Base-by-base conservation (phyloP, 2,113 vertebrate genomes). In the Grallaria varia region DNA sequence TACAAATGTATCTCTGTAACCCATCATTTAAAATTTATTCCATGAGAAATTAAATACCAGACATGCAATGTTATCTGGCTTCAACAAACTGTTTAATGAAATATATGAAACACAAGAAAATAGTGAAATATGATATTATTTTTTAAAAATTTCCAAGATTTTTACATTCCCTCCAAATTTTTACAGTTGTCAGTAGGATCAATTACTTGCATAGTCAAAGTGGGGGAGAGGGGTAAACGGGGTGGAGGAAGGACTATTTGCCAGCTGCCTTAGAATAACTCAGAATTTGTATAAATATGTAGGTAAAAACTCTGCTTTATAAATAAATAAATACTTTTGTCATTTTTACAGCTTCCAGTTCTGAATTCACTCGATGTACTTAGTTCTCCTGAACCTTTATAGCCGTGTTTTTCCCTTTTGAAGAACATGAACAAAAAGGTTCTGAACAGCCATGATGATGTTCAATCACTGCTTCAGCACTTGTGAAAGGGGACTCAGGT, bases 371-470 rank as follows among this genome's bases (percentile, higher is more conserved):
- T 12, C 15, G 11, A 75, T 6, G 27, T 64, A 67, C 45, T 66
- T 76, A 28, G 37, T 44, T 78, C 40, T 81, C 56, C 77, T 56
- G 37, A 72, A 60, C 6, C 13, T 37, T 76, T 56, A 66, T 2
- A 91, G 31, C 14, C 44, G 31, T 16, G 20, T 53, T 82, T 47
- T 47, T 39, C 18, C 11, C 18, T 67, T 84, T 52, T 84, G 81
- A 84, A 84, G 30, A 55, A 21, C 33, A 44, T 27, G 19, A 87
- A 78, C 30, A 72, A 22, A 63, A 84, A 67, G 3, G 7, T 44
- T 91, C 56, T 35, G 42, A 25, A 49, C 1, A 5, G 19, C 40
- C 12, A 1, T 40, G 33, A 1, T 40, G 33, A 69, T 0, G 0
- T 37, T 53, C 20, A 27, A n/a, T 39, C 44, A 52, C 30, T 4